Conservation (phyloP, 2,113 vertebrate genomes). For the Suncus etruscus region DNA sequence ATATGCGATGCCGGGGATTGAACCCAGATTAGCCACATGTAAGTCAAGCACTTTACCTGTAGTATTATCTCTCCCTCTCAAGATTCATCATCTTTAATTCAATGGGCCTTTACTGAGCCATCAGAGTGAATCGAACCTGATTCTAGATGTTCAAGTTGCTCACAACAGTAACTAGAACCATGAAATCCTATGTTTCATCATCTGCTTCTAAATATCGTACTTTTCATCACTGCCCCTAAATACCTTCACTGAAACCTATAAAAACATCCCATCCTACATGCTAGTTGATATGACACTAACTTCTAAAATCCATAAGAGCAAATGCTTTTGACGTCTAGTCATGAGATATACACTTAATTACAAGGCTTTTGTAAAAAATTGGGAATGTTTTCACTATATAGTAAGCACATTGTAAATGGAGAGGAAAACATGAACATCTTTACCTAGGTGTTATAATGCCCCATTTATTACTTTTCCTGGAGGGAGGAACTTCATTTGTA, state of each 20-base stretch:
- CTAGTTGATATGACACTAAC: not conserved
- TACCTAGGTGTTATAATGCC: constrained; percentile 1
- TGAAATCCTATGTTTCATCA: not conserved
- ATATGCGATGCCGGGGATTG: too few species aligned
- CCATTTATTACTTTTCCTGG: constrained; percentile 11
- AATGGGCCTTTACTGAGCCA: not conserved
- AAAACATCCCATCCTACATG: not conserved
- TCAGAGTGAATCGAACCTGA: not conserved
- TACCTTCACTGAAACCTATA: not conserved
- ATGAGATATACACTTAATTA: not conserved
- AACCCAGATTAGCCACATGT: too few species aligned
- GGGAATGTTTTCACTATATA: not conserved
- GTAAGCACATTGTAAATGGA: not conserved
- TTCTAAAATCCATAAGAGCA: constrained; percentile 28
- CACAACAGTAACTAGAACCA: not conserved
- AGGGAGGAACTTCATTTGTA: constrained; percentile 13
- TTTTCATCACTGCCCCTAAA: not conserved
- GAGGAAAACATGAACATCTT: constrained; percentile 43
- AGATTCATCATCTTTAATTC: not conserved
- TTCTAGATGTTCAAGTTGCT: not conserved
- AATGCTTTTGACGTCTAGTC: not conserved
- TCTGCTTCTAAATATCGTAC: not conserved
- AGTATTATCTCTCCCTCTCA: not conserved
- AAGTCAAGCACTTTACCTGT: too few species aligned
- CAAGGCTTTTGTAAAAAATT: not conserved